Evolutionary conservation across 2,797 vertebrate genomes (phyloP).

Genomic region (Florisuga fusca): DNA sequence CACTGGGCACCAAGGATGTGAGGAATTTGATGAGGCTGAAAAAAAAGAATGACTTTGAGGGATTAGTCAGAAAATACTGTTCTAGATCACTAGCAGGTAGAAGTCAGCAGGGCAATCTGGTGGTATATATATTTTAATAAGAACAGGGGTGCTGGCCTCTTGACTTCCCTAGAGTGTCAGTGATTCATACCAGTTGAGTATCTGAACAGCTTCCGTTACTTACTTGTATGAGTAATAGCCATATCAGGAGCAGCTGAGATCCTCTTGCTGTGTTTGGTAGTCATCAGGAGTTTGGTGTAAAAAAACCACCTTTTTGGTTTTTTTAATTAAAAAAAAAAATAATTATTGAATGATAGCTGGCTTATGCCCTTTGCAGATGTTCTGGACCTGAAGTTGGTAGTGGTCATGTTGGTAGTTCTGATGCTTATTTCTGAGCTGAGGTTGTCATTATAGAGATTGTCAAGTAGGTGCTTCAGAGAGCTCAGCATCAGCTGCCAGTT

Average conservation of each 20-base stretch:
- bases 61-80: slow-evolving; percentile 5
- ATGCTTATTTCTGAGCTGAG: background rate
- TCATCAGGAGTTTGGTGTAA: background rate
- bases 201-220: background rate
- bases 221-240: background rate
- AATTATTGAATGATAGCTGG: background rate
- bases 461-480: background rate
- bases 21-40: background rate
- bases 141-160: background rate
- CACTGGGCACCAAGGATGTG: background rate
- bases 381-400: background rate
- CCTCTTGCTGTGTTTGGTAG: background rate
- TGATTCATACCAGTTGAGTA: background rate
- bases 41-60: background rate
- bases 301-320: background rate
- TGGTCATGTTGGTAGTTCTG: too few species aligned
- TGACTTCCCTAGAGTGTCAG: background rate
- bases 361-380: background rate
- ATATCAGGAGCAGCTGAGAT: background rate
- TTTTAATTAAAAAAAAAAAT: background rate
- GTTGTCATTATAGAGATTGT: background rate
- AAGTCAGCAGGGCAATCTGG: background rate
- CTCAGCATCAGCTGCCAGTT: background rate
- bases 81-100: slow-evolving; percentile 25
- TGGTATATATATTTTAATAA: background rate